phyloP scores from a whole-genome alignment of 2,113 vertebrate genomes.

The Nesoenas mayeri region DNA sequence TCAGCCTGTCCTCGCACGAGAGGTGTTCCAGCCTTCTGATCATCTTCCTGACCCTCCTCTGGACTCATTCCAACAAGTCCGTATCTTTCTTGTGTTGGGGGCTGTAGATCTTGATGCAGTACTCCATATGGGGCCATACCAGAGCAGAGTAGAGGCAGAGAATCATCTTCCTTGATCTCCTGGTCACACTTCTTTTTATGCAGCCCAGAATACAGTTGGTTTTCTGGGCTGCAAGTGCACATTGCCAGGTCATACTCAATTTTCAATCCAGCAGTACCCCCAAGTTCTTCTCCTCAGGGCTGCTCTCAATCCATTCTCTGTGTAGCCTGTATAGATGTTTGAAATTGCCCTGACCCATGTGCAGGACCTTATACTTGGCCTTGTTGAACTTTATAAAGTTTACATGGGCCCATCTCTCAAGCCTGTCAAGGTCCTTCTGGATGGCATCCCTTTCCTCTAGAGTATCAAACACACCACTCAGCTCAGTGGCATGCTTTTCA shows the following conservation, averaged over 20 bases:
- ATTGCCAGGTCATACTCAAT: background rate
- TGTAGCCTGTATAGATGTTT: background rate
- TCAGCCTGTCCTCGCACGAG: background rate
- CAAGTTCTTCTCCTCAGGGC: background rate
- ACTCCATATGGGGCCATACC: background rate
- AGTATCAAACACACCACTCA: background rate
- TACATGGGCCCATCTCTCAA: background rate
- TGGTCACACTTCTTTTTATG: background rate
- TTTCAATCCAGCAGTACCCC: background rate
- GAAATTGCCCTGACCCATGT: background rate
- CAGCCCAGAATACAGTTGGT: background rate
- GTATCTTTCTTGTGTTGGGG: too few relatives aligned
- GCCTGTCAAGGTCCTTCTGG: background rate
- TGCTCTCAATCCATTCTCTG: background rate
- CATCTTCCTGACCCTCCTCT: background rate
- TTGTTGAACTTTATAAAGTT: background rate
- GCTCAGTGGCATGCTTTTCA: background rate
- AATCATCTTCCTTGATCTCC: background rate
- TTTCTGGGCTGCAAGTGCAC: background rate
- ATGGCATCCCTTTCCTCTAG: background rate
- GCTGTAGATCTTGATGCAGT: background rate
- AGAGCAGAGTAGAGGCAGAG: background rate
- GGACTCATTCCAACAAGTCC: fast-evolving
- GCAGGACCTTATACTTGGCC: background rate
- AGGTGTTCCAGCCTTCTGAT: background rate